Evolutionary conservation across 1,140 invertebrate species (phyloP), one percentile per base, ranked within the genome.

Genomic region (Ladona fulva): DNA sequence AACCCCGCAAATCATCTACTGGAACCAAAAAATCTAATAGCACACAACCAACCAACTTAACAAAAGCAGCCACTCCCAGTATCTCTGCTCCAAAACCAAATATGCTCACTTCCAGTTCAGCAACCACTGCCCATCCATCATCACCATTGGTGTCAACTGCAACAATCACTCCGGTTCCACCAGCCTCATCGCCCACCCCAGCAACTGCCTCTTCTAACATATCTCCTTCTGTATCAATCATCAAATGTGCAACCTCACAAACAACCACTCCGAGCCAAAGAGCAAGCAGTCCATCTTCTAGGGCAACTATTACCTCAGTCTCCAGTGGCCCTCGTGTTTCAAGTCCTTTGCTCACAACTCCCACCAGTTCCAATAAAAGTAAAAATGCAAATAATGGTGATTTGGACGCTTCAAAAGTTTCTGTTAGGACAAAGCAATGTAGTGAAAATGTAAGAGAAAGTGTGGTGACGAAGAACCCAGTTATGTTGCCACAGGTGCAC

Each of bases 221-320:
- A 66, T 66, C 52, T 66, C 52, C 52, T 66, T 66, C 52, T 6
- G 52, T 66, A 19, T 19, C 52, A 16, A 66, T 66, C 14, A 66
- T 66, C n/a, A 66, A 66, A 22, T 66, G 52, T 66, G 16, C 52
- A 66, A 66, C 52, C 52, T 66, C 52, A 66, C 52, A 66, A 66
- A 66, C 52, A 66, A 66, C 5, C 52, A 66, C 52, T 66, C 52
- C 52, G 12, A 66, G 52, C 52, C 52, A 66, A 66, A 66, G 52
- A 66, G 52, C 52, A 6, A 66, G 52, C n/a, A 66, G 52, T 22
- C 52, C 52, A 19, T 66, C n/a, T 19, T 66, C 52, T 1, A 66
- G 52, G 52, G 52, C 52, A 66, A 66, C 3, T 19, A 66, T 66
- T 66, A 66, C 52, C 52, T 66, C 52, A 66, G 52, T 66, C 5